phyloP scores from a whole-genome alignment of 2,888 invertebrate genomes.

The Mimas tiliae region DNA sequence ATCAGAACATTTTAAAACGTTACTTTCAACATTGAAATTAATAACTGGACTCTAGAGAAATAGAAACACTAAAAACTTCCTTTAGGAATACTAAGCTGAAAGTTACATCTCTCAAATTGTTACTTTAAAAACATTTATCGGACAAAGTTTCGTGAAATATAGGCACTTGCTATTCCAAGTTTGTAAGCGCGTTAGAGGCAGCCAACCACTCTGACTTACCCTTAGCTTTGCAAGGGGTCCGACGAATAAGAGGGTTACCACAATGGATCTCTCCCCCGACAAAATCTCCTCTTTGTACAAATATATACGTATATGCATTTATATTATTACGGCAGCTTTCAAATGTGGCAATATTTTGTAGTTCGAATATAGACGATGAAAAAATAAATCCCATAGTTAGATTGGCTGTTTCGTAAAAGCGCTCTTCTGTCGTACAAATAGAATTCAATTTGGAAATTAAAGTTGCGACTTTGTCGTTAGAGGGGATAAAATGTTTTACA shows the following conservation, averaged over 20 bases:
- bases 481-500: not conserved
- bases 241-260: constrained; percentile 75
- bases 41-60: not conserved
- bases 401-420: not conserved
- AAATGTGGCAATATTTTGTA: constrained; percentile 26
- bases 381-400: not conserved
- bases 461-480: no score
- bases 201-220: constrained; percentile 64
- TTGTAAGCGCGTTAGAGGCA: constrained; percentile 59
- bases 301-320: constrained; percentile 24
- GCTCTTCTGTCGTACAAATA: not conserved
- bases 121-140: constrained; percentile 19
- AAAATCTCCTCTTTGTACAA: constrained; percentile 56
- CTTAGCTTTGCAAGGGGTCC: constrained; percentile 62
- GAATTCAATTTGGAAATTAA: not conserved
- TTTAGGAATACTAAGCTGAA: constrained; percentile 10
- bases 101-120: constrained; percentile 27
- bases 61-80: not conserved
- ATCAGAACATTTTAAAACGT: not conserved
- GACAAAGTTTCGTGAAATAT: constrained; percentile 46
- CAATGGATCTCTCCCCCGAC: constrained; percentile 75
- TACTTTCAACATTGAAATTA: not conserved
- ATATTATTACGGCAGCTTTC: constrained; percentile 24
- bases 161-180: constrained; percentile 52
- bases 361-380: not conserved